Conservation (phyloP, 1,140 invertebrate genomes). For the Drosophila bipectinata region DNA sequence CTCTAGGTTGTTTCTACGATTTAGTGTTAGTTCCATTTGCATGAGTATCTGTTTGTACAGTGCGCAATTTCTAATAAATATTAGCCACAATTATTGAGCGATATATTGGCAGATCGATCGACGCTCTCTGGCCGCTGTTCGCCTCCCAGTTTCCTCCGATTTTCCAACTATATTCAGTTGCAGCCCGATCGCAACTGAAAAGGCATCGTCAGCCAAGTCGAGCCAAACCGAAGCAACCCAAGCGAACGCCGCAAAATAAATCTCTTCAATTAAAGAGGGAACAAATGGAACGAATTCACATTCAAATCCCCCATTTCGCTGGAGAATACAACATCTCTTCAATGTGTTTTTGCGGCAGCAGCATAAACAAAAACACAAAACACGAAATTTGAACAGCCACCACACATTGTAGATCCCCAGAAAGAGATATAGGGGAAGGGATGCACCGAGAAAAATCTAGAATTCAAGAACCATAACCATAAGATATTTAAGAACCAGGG, state of each 20-base stretch:
- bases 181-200: constrained; percentile 67
- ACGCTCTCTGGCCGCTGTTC: constrained; percentile 4
- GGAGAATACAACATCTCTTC: constrained; percentile 49
- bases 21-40: background rate
- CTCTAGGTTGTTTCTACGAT: constrained; percentile 13
- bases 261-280: constrained; percentile 77
- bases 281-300: constrained; percentile 60
- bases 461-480: background rate
- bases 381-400: constrained; percentile 28
- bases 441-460: background rate
- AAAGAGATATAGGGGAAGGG: constrained; percentile 17
- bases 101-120: constrained; percentile 5
- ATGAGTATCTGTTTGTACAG: constrained; percentile 18
- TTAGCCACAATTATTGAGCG: constrained; percentile 28
- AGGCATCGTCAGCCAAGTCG: background rate
- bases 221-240: constrained; percentile 14
- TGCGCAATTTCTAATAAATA: constrained; percentile 19
- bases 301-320: constrained; percentile 54
- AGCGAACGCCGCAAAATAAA: constrained; percentile 59
- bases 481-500: too few relatives aligned
- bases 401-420: constrained; percentile 62
- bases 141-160: constrained; percentile 24
- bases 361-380: constrained; percentile 53
- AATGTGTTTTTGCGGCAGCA: constrained; percentile 55
- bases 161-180: constrained; percentile 49